Evolutionary conservation across 2,888 invertebrate genomes (phyloP).

Genomic region (Lithophane leautieri): DNA sequence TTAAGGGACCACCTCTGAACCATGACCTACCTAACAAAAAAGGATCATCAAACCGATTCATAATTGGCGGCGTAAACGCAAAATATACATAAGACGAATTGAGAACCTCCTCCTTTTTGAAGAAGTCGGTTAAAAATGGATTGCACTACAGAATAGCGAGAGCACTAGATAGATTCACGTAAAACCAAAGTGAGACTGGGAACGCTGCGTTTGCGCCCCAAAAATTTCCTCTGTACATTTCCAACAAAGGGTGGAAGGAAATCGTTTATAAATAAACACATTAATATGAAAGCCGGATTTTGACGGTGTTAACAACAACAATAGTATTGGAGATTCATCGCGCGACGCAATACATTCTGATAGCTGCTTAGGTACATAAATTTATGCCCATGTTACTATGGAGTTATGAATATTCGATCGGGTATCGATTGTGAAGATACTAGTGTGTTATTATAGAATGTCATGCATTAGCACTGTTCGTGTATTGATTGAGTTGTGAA

Average conservation of each 20-base stretch:
- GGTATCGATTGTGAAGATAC: conserved; percentile 35
- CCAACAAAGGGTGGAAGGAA: conserved; percentile 69
- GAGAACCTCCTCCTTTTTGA: no score
- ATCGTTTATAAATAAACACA: conserved; percentile 83
- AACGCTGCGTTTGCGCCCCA: conserved; percentile 5
- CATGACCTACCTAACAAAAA: no score
- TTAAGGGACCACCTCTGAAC: no score
- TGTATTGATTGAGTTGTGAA: background rate
- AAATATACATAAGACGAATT: no score
- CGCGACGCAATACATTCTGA: conserved; percentile 55
- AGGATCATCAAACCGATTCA: no score
- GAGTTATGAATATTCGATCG: conserved; percentile 54
- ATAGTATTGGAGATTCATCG: conserved; percentile 67
- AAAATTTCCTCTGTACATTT: conserved; percentile 63
- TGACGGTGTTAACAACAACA: conserved; percentile 75
- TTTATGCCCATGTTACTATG: conserved; percentile 42
- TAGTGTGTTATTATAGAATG: conserved; percentile 1
- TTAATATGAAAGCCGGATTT: conserved; percentile 86
- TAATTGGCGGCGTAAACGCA: no score
- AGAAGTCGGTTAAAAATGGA: no score
- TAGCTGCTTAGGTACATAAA: conserved; percentile 41
- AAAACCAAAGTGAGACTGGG: background rate
- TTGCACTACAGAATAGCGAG: no score
- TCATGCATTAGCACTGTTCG: conserved; percentile 34
- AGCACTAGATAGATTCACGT: background rate